Evolutionary conservation across 2,888 invertebrate species (phyloP).

Genomic region (Trichopria drosophilae): DNA sequence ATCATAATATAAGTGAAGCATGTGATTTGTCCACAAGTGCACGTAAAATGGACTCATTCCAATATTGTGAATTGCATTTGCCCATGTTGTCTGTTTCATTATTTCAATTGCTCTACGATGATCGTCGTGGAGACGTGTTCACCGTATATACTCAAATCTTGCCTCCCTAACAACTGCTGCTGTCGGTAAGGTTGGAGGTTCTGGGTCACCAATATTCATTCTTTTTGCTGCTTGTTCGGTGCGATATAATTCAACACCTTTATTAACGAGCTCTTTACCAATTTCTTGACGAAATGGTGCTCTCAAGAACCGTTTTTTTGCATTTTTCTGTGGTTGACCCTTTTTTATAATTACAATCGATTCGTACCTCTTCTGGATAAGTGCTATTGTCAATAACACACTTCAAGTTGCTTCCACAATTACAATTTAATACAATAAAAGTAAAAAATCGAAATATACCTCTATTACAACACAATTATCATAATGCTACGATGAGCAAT

Average conservation of each 20-base stretch:
- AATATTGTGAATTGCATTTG: constrained; percentile 1
- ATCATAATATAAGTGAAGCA: neutral
- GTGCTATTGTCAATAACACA: constrained; percentile 1
- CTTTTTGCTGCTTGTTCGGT: neutral
- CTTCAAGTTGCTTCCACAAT: neutral
- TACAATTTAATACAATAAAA: no score
- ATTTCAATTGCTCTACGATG: neutral
- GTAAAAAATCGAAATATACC: no score
- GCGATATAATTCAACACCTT: neutral
- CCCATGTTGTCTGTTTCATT: neutral
- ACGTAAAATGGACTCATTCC: neutral
- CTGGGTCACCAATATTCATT: neutral
- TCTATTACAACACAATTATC: no score
- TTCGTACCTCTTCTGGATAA: neutral
- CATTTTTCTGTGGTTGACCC: neutral
- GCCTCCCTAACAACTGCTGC: neutral
- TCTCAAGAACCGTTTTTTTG: neutral
- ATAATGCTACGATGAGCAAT: no score
- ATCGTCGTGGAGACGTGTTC: neutral
- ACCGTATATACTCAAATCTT: neutral
- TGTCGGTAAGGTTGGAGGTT: constrained; percentile 1
- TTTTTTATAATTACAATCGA: neutral
- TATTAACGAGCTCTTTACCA: neutral
- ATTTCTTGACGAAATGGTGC: neutral
- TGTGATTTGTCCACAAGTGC: constrained; percentile 1